Conservation (phyloP, 1,140 invertebrate genomes). For the Drosophila chauvacae region DNA sequence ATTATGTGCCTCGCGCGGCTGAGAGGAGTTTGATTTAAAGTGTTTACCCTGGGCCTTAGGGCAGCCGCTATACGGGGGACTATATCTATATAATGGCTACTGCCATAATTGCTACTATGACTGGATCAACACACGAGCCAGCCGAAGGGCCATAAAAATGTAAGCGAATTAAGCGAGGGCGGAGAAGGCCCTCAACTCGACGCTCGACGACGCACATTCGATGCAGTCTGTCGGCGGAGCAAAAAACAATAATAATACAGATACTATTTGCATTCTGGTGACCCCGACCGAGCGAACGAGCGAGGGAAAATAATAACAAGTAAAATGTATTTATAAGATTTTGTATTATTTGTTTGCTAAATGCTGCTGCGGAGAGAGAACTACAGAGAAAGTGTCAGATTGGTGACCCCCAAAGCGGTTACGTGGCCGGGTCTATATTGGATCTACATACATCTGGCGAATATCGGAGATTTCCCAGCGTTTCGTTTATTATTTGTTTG, state of each 20-base stretch:
- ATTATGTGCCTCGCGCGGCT: neutral
- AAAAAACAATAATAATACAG: neutral
- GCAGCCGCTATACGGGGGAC: slow-evolving; percentile 5
- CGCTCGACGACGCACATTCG: slow-evolving; percentile 1
- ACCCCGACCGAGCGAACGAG: slow-evolving; percentile 12
- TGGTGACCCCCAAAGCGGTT: slow-evolving; percentile 22
- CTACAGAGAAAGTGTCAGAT: slow-evolving; percentile 37
- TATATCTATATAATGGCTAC: slow-evolving; percentile 10
- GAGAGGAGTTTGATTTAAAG: slow-evolving; percentile 28
- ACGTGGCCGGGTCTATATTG: slow-evolving; percentile 5
- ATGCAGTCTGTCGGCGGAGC: neutral
- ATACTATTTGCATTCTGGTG: slow-evolving; percentile 28
- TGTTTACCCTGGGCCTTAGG: slow-evolving; percentile 25
- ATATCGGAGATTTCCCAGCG: slow-evolving; percentile 17
- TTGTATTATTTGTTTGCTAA: slow-evolving; percentile 36
- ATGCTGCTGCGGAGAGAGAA: slow-evolving; percentile 1
- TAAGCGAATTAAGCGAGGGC: slow-evolving; percentile 12
- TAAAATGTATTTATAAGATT: slow-evolving; percentile 28
- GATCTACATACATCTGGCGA: no score
- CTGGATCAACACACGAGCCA: slow-evolving; percentile 34
- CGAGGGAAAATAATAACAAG: slow-evolving; percentile 6
- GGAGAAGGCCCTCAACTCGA: slow-evolving; percentile 22
- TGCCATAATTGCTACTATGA: neutral
- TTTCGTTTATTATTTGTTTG: slow-evolving; percentile 26
- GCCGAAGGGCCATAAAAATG: slow-evolving; percentile 38